These are phyloP conservation scores for Pelmatolapia mariae DNA, from an alignment of 2,113 vertebrate species.

Conservation along the genomic window DNA sequence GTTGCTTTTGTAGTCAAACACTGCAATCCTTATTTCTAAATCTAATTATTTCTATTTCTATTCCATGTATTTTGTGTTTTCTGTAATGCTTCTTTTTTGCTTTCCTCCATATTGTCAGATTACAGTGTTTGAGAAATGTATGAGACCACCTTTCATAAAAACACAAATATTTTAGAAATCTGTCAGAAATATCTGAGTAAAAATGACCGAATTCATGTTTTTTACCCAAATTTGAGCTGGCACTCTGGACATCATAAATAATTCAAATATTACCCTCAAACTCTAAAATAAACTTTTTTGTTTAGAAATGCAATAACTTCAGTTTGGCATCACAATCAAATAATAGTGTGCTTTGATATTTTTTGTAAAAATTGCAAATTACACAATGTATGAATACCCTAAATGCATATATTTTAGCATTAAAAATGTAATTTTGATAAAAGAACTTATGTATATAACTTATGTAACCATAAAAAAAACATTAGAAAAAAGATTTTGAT, in stretches of 20 bases:
- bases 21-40: not conserved
- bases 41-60: not conserved
- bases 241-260: not conserved
- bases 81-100: not conserved
- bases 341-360: not conserved
- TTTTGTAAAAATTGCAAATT: not conserved
- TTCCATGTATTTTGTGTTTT: not conserved
- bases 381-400: not conserved
- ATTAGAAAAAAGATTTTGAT: not conserved
- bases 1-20: not conserved
- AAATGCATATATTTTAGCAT: not conserved
- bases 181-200: not conserved
- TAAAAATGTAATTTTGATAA: not conserved
- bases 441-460: not conserved
- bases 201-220: accelerated
- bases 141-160: not conserved
- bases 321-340: not conserved
- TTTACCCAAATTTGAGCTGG: not conserved
- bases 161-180: not conserved
- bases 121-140: not conserved
- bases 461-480: no score
- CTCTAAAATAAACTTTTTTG: not conserved
- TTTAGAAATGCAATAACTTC: not conserved
- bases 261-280: not conserved
- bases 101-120: not conserved